Conservation (phyloP, 2,113 vertebrate genomes). For the Phocoena phocoena region DNA sequence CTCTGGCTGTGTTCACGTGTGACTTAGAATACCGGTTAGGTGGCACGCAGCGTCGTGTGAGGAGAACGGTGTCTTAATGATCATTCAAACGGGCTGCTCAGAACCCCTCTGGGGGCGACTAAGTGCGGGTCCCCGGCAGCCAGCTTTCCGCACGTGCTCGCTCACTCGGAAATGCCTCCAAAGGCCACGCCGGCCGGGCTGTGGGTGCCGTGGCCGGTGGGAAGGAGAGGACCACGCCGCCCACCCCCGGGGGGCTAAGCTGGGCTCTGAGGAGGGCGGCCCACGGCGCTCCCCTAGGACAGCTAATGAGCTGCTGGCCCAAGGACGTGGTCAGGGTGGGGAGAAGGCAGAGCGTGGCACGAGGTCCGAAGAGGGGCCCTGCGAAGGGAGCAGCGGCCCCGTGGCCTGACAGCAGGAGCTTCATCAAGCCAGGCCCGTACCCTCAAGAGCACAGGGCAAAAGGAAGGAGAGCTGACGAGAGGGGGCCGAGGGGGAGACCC, state of each 20-base stretch:
- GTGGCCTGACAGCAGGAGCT: fast-evolving
- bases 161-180: neutral
- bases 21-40: fast-evolving
- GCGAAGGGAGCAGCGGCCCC: fast-evolving
- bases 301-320: fast-evolving
- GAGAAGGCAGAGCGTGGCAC: fast-evolving
- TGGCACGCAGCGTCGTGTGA: fast-evolving
- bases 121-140: fast-evolving
- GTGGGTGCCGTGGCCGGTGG: fast-evolving
- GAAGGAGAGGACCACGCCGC: fast-evolving
- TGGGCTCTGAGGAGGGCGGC: neutral
- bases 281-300: neutral
- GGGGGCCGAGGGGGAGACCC: no score
- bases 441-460: neutral
- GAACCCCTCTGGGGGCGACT: neutral
- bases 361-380: neutral
- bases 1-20: fast-evolving
- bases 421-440: neutral
- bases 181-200: fast-evolving
- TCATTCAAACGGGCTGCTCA: fast-evolving
- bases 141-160: fast-evolving
- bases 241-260: no score
- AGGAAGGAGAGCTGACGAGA: no score
- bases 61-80: fast-evolving
- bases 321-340: fast-evolving